Evolutionary conservation across 1,140 invertebrate genomes (phyloP).

Genomic region (Aleiodes sp.): DNA sequence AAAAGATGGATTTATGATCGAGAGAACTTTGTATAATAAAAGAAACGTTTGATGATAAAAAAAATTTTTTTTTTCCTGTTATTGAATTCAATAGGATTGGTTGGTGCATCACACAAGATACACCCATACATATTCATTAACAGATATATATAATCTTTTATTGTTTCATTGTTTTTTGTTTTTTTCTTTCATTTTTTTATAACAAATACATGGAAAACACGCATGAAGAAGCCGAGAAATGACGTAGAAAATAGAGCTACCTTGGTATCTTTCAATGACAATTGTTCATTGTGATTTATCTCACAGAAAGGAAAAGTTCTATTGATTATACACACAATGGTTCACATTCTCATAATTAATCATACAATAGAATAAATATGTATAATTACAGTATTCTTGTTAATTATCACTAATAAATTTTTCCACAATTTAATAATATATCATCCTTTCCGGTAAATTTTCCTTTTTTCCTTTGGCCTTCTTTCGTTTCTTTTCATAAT

Average conservation of each 20-base stretch:
- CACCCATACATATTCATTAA: conserved; percentile 37
- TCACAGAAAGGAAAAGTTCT: conserved; percentile 13
- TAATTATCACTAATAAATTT: not conserved
- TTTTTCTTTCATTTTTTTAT: conserved; percentile 41
- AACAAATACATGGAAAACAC: conserved; percentile 58
- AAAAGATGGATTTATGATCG: conserved; percentile 46
- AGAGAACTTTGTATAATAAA: conserved; percentile 7
- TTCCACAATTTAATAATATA: not conserved
- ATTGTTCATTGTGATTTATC: not conserved
- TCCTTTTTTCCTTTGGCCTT: conserved; percentile 16
- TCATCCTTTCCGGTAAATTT: not conserved
- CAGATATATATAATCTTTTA: conserved; percentile 58
- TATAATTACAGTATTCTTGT: conserved; percentile 7
- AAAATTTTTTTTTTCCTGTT: not conserved
- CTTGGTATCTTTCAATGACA: conserved; percentile 45
- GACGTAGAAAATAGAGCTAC: conserved; percentile 53
- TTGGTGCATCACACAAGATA: too few relatives aligned
- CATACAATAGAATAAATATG: conserved; percentile 32
- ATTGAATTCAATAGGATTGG: too few relatives aligned
- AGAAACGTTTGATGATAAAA: not conserved
- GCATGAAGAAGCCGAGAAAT: conserved; percentile 48
- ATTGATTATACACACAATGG: conserved; percentile 35
- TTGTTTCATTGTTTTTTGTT: conserved; percentile 22
- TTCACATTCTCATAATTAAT: conserved; percentile 35
- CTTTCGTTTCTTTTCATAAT: not conserved